Conservation (phyloP, 2,888 invertebrate genomes). For the Hoplodrina ambigua region DNA sequence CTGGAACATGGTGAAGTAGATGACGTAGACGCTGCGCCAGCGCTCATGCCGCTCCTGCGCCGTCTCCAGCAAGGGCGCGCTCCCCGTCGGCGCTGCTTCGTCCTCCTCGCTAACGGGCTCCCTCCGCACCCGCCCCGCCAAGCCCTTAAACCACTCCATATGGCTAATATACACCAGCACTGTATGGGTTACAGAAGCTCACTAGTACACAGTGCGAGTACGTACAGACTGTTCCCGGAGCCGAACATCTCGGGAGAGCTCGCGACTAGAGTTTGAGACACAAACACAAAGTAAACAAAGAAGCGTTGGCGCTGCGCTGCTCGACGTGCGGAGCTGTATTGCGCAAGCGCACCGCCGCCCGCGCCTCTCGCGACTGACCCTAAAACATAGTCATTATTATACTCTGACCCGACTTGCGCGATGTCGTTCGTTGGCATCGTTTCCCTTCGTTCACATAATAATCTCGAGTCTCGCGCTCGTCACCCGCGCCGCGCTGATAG, state of each 20-base stretch:
- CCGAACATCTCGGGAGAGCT: constrained; percentile 31
- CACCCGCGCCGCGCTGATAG: constrained; percentile 48
- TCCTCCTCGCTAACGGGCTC: constrained; percentile 35
- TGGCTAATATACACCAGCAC: constrained; percentile 44
- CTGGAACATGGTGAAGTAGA: constrained; percentile 97
- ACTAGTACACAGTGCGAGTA: constrained; percentile 2
- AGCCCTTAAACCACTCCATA: constrained; percentile 80
- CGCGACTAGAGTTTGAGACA: constrained; percentile 18
- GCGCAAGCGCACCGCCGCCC: constrained; percentile 60
- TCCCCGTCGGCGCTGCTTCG: constrained; percentile 27
- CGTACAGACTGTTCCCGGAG: constrained; percentile 6
- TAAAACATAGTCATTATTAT: not conserved
- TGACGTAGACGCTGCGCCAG: constrained; percentile 94
- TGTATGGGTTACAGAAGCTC: constrained; percentile 12
- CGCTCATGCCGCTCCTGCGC: constrained; percentile 92
- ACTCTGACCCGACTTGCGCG: constrained; percentile 39
- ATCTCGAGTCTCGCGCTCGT: constrained; percentile 34
- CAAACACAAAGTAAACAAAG: constrained; percentile 66
- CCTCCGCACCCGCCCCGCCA: constrained; percentile 64
- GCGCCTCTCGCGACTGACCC: constrained; percentile 57
- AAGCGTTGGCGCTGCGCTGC: constrained; percentile 34
- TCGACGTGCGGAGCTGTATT: constrained; percentile 19
- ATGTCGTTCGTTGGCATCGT: constrained; percentile 64
- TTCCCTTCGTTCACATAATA: constrained; percentile 53
- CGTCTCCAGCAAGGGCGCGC: constrained; percentile 90